Base-by-base conservation (phyloP, 2,888 invertebrate genomes). In the Spialia ferax region DNA sequence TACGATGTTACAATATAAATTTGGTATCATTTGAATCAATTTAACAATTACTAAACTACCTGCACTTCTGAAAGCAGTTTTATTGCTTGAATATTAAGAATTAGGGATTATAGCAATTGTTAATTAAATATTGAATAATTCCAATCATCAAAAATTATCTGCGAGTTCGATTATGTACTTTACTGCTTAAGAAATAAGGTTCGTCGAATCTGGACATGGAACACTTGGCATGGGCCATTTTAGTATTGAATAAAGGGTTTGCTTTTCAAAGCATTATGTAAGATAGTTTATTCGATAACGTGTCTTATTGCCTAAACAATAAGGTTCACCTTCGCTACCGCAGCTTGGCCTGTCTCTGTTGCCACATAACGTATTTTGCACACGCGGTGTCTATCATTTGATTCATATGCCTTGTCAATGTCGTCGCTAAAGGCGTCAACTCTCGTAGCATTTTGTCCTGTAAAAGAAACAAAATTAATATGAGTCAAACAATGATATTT, bases 341-440 rank as follows among this genome's bases (percentile, higher is more conserved):
- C 78, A 95, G 85, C 80, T 95, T 96, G 29, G 93, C 87, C 50
- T 92, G 93, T 69, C 96, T 91, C 75, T 96, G 96, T 83, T 98
- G 98, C 98, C 98, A 99, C 59, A 96, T 94, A 52, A 95, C 96
- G 91, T 96, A 99, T 82, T 98, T 98, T 71, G 96, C 95, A 85
- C 97, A 97, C 11, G 98, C 98, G 0, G 97, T 96, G 82, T 97
- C 96, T 74, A 99, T 94, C 88, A 99, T 95, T 82, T 97, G 97
- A 88, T 98, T 97, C 82, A 99, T 94, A 86, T 99, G 99, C 86
- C 95, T 96, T 7, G 97, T 97, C 42, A 98, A 88, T 45, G 97
- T 96, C 65, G 97, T 96, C 71, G 97, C 97, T 73, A 97, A 86
- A 0, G 97, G 97, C 0, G 97, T 97, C 45, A 97, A 94, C 75